Percentiles rank a stretch among this genome's conserved stretches.
Conservation (phyloP, 2,113 vertebrate species). For the Brachypodius melanocephalos region DNA sequence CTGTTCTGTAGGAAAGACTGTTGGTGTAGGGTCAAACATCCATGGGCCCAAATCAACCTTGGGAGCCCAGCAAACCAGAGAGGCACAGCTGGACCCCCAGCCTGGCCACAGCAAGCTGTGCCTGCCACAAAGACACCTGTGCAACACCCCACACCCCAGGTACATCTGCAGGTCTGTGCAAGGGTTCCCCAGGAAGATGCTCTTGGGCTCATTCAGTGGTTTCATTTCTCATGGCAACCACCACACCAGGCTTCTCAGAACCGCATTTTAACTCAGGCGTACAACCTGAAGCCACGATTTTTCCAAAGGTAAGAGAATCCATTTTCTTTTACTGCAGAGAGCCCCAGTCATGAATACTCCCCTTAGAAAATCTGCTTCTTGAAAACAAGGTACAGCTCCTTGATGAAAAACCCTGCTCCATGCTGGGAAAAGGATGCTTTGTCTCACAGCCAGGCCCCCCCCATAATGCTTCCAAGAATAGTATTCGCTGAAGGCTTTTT, state of each 20-base stretch:
- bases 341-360: background rate
- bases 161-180: background rate
- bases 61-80: background rate
- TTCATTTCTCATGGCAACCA: background rate
- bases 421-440: background rate
- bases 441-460: background rate
- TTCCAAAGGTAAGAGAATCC: background rate
- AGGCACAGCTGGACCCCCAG: background rate
- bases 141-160: background rate
- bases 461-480: background rate
- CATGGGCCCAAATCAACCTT: background rate
- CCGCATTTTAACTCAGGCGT: background rate
- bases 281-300: background rate
- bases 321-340: background rate
- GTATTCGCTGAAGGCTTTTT: background rate
- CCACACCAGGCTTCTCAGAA: background rate
- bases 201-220: background rate
- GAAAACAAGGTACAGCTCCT: background rate
- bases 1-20: background rate
- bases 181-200: background rate
- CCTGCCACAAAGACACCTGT: background rate
- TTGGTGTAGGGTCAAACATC: background rate
- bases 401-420: background rate
- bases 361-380: background rate
- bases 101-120: fast-evolving